A percentile compares a stretch with the other conserved stretches of the same genome.
These are phyloP conservation scores for Acrobasis repandana DNA, from an alignment of 2,888 invertebrate genomes.

Conservation along the genomic window DNA sequence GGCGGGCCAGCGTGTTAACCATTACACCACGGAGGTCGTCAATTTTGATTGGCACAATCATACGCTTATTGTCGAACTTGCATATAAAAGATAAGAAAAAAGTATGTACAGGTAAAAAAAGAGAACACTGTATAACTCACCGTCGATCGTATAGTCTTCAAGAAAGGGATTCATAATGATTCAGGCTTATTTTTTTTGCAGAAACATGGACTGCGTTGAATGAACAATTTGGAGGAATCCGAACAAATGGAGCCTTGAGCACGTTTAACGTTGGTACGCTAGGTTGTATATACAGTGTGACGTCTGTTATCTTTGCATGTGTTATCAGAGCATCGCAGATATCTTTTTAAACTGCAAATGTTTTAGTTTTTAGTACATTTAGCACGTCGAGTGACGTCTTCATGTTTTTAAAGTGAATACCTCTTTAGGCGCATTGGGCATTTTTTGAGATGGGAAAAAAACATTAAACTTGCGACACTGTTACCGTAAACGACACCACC, in stretches of 20 bases:
- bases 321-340: conserved; percentile 18
- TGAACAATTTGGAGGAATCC: conserved; percentile 1
- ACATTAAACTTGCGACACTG: no score
- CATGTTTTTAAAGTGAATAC: neutral
- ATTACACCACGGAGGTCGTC: no score
- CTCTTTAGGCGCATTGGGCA: no score
- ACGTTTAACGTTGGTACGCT: neutral
- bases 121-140: conserved; percentile 32
- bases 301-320: conserved; percentile 24
- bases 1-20: no score
- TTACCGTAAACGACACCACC: no score
- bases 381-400: neutral
- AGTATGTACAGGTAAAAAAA: no score
- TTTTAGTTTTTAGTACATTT: conserved; percentile 3
- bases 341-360: conserved; percentile 3
- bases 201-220: neutral
- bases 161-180: conserved; percentile 36
- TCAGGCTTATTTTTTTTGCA: neutral
- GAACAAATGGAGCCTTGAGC: neutral
- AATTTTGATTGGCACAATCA: no score
- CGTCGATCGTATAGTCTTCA: conserved; percentile 30
- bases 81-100: no score
- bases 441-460: no score
- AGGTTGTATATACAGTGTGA: conserved; percentile 3
- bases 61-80: no score